These are phyloP conservation scores for Ptychadena robeensis DNA, from an alignment of 2,797 vertebrate genomes.

Conservation along the genomic window DNA sequence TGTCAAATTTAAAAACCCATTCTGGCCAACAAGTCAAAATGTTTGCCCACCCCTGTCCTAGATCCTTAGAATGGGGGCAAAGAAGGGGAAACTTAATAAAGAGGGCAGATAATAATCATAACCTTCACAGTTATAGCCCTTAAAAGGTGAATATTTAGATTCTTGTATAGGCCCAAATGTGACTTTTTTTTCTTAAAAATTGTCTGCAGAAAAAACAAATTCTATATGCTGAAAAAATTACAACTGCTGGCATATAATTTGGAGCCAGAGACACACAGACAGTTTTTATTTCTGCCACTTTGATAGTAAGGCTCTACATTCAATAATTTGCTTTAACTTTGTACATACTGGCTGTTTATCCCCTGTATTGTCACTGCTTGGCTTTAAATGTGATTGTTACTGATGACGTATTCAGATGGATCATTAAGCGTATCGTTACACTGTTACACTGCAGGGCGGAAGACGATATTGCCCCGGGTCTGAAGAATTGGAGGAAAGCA, in stretches of 20 bases:
- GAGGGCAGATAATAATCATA: not conserved
- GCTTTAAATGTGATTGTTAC: conserved; percentile 81
- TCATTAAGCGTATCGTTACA: not conserved
- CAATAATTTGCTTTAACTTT: conserved; percentile 82
- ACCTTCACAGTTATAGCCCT: not conserved
- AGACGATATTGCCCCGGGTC: conserved; percentile 97
- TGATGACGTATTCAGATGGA: not conserved
- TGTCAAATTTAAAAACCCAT: too few relatives aligned
- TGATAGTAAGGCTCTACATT: conserved; percentile 65
- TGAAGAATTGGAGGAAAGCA: conserved; percentile 96
- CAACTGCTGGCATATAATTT: not conserved
- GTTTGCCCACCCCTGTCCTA: too few relatives aligned
- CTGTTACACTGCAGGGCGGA: conserved; percentile 81
- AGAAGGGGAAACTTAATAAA: not conserved
- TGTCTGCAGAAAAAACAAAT: not conserved
- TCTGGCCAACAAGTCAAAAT: too few relatives aligned
- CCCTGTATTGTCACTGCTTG: conserved; percentile 80
- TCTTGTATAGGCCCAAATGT: not conserved
- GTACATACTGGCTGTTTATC: conserved; percentile 80
- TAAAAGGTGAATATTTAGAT: not conserved
- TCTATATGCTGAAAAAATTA: not conserved
- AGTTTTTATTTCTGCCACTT: not conserved
- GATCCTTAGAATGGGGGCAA: too few relatives aligned
- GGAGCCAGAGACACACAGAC: not conserved
- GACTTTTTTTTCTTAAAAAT: not conserved